A percentile compares a stretch with the other conserved stretches of the same genome.
phyloP scores from a whole-genome alignment of 2,888 invertebrate species.

The Heliconius ismenius region DNA sequence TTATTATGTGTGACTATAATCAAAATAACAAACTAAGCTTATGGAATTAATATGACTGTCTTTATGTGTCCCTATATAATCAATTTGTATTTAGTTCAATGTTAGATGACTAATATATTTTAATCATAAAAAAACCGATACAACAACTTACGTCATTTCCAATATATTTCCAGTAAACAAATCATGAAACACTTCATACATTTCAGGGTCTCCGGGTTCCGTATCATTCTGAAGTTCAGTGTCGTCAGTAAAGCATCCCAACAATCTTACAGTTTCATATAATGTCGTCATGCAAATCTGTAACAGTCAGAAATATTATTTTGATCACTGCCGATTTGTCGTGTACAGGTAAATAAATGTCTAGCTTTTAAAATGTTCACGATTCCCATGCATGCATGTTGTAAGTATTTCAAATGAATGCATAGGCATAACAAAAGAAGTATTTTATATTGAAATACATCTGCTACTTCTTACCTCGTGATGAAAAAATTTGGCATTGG shows the following conservation, averaged over 20 bases:
- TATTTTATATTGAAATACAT: background rate
- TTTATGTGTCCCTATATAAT: no score
- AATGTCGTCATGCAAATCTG: conserved; percentile 96
- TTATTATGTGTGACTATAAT: background rate
- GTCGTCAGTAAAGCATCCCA: conserved; percentile 92
- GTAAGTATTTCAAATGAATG: background rate
- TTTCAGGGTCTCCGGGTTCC: conserved; percentile 68
- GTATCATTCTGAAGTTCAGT: conserved; percentile 73
- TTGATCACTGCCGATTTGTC: background rate
- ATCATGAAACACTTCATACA: conserved; percentile 84
- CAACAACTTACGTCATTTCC: conserved; percentile 82
- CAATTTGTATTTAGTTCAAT: background rate
- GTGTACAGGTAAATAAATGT: background rate
- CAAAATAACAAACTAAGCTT: background rate
- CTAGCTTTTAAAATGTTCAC: background rate
- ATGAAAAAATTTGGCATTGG: conserved; percentile 98
- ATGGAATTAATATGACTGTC: background rate
- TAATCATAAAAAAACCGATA: background rate
- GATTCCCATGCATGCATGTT: background rate
- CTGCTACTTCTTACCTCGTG: conserved; percentile 85
- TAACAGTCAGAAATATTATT: conserved; percentile 42
- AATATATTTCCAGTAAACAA: conserved; percentile 89
- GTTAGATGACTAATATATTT: background rate
- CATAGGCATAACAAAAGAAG: no score
- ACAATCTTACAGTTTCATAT: conserved; percentile 93